Base-by-base conservation (phyloP, 2,888 invertebrate genomes). In the Ashinkailepas kermadecensis region DNA sequence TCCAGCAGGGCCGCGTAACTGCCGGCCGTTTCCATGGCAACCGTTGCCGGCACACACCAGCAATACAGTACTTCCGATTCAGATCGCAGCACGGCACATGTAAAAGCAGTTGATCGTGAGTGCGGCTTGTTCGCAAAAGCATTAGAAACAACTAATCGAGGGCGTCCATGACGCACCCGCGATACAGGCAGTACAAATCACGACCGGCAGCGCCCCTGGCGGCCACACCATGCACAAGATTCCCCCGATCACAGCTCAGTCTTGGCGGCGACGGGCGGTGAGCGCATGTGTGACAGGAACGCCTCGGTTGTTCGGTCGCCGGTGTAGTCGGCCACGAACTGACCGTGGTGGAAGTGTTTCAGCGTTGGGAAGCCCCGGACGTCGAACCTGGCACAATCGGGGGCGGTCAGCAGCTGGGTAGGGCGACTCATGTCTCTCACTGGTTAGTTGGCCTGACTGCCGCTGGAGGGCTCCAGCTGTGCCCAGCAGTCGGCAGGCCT, bases 221-320 rank as follows among this genome's bases (percentile, higher is more conserved):
- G 39, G 39, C 39, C 39, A 39, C 39, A 39, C 39, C 39, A 39
- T 39, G 39, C 39, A 39, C 39, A 3, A 3, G 4, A 39, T 4
- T 4, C 39, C 39, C 39, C 0, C 74, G 56, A 56, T 74, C 74
- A 74, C 21, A 74, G 74, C 21, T 74, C 74, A 0, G 74, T 74
- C n/a, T 74, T 74, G 94, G 92, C 25, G 94, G 94, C 0, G 95
- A 94, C 23, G 89, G 89, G 89, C 7, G 91, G 91, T 87, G 95
- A 94, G 86, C 92, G 81, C 57, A 95, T 95, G 86, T 94, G 92
- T 87, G 91, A 91, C 92, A 96, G 94, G 87, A 95, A 95, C 81
- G 91, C 91, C 25, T 95, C 88, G 85, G 96, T 93, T 86, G 93
- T 92, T 0, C 92, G 91, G 64, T 92, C 91, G 39, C 92, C 91